These are phyloP conservation scores for Paracyclopina nana DNA, from an alignment of 1,140 invertebrate species.

Conservation along the genomic window DNA sequence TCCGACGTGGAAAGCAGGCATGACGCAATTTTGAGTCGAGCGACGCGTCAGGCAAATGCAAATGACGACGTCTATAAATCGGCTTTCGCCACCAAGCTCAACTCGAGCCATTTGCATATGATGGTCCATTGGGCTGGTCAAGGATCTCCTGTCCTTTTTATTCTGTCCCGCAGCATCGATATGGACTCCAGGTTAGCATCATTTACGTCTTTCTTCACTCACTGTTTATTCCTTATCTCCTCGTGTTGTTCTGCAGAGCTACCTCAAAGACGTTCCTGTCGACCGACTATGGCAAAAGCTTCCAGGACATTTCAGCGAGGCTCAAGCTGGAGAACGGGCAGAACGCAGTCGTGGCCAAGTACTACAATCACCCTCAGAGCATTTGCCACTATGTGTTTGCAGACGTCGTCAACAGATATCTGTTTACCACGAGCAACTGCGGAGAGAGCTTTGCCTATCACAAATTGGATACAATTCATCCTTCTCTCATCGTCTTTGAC, in stretches of 20 bases:
- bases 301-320: conserved; percentile 6
- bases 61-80: not conserved
- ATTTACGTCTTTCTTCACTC: too few relatives aligned
- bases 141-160: not conserved
- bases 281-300: conserved; percentile 2
- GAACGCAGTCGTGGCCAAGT: not conserved
- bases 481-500: conserved; percentile 6
- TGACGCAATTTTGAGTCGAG: too few relatives aligned
- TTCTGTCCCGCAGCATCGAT: not conserved
- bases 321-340: conserved; percentile 1
- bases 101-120: conserved; percentile 5
- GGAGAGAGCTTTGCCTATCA: not conserved
- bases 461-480: not conserved
- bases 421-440: conserved; percentile 6
- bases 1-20: too few relatives aligned
- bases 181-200: too few relatives aligned
- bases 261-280: conserved; percentile 6
- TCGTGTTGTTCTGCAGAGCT: too few relatives aligned
- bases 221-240: too few relatives aligned
- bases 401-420: conserved; percentile 3
- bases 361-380: not conserved
- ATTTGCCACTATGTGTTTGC: conserved; percentile 13
- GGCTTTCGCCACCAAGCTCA: not conserved
- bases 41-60: too few relatives aligned
- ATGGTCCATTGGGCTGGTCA: conserved; percentile 8